A percentile compares a stretch with the other conserved stretches of the same genome.
Evolutionary conservation across 2,888 invertebrate genomes (phyloP).

Genomic region (Drosophila parthenogenetica): DNA sequence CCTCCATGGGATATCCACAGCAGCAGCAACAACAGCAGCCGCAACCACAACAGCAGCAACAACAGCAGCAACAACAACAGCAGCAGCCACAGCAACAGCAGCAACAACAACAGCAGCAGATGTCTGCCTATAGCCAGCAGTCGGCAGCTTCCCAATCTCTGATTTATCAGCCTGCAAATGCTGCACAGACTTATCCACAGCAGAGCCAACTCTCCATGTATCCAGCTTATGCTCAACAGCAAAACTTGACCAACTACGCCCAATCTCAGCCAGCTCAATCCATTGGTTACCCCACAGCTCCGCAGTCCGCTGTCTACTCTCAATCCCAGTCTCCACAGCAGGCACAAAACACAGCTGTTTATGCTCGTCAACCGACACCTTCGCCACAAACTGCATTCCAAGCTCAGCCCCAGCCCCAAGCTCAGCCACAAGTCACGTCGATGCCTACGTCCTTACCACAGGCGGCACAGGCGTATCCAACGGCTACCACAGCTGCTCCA

Average conservation of each 20-base stretch:
- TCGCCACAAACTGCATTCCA: slow-evolving; percentile 4
- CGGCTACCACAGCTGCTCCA: slow-evolving; percentile 8
- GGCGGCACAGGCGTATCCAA: slow-evolving; percentile 5
- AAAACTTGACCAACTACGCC: neutral
- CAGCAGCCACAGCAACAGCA: slow-evolving; percentile 13
- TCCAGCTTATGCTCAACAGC: slow-evolving; percentile 27
- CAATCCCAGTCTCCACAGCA: slow-evolving; percentile 16
- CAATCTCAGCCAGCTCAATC: slow-evolving; percentile 34
- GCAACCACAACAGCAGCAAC: slow-evolving; percentile 21
- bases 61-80: neutral
- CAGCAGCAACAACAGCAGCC: slow-evolving; percentile 10
- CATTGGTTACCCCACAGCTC: slow-evolving; percentile 19
- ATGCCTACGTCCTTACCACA: slow-evolving; percentile 9
- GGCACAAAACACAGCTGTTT: slow-evolving; percentile 1
- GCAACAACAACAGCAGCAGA: neutral
- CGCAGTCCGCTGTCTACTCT: slow-evolving; percentile 13
- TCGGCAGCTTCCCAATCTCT: slow-evolving; percentile 14
- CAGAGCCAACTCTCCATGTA: slow-evolving; percentile 22
- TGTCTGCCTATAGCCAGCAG: slow-evolving; percentile 4
- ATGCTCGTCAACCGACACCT: slow-evolving; percentile 17
- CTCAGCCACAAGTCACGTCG: no score
- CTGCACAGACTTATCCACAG: slow-evolving; percentile 28
- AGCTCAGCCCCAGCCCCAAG: slow-evolving; percentile 8
- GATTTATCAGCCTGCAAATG: slow-evolving; percentile 26
- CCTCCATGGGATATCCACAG: slow-evolving; percentile 20